Evolutionary conservation across 37 sponge, comb jelly and placozoan species (phyloP).

Genomic region (Agelas oroides): DNA sequence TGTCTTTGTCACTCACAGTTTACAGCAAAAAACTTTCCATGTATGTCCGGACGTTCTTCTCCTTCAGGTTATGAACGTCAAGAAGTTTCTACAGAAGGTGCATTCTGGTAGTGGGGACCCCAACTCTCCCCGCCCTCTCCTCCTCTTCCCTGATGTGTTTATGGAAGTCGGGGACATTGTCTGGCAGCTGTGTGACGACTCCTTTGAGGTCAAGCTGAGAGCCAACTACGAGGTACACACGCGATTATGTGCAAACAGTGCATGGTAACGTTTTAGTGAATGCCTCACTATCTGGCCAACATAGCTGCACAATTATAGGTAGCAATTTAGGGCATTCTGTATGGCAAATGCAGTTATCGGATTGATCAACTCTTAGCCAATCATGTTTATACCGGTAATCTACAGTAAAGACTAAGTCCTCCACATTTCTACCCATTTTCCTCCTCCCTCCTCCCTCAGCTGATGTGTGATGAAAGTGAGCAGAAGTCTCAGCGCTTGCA

Average conservation of each 20-base stretch:
- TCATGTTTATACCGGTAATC: no score
- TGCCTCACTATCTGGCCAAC: background rate
- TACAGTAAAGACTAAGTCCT: no score
- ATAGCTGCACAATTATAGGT: background rate
- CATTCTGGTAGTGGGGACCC: slow-evolving; percentile 1
- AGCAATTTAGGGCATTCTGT: background rate
- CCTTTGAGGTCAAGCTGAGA: slow-evolving; percentile 90
- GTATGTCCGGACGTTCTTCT: no score
- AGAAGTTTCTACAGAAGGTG: slow-evolving; percentile 63
- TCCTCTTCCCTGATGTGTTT: slow-evolving; percentile 69
- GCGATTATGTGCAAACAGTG: background rate
- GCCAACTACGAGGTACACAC: slow-evolving; percentile 79
- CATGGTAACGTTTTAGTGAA: background rate
- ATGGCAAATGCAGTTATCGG: background rate
- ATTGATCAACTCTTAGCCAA: no score
- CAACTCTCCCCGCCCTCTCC: background rate
- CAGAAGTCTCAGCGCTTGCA: slow-evolving; percentile 61
- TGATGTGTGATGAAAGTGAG: slow-evolving; percentile 71
- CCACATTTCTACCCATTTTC: no score
- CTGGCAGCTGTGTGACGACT: slow-evolving; percentile 79
- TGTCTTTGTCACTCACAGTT: no score
- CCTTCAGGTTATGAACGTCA: slow-evolving; percentile 60
- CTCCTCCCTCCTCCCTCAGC: slow-evolving; percentile 43
- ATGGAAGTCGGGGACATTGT: slow-evolving; percentile 60
- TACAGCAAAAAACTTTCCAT: no score